Base-by-base conservation (phyloP, 2,888 invertebrate species). In the Ariolimax columbianus region DNA sequence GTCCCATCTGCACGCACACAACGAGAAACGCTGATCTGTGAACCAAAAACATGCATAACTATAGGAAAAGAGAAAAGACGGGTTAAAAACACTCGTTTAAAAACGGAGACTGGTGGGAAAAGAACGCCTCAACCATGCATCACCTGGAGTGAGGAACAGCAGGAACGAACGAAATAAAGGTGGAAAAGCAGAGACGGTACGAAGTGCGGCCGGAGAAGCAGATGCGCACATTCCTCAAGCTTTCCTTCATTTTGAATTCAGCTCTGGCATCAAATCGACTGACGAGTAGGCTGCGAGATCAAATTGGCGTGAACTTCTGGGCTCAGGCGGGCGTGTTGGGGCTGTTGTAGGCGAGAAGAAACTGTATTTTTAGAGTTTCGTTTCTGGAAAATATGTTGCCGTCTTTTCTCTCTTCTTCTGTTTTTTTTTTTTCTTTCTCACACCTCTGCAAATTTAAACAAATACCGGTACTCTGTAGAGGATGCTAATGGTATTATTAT, bases 131-230 rank as follows among this genome's bases (percentile, higher is more conserved):
- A 0, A 26, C 40, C 23, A 6, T 40, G 66, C 68, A 68, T 79
- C 79, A 79, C 79, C 79, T 70, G 72, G 81, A 47, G 73, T 73
- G 83, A 83, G 59, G 43, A 70, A 66, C 43, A 43, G 36, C 30
- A 47, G 70, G 33, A 83, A 33, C 23, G 38, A 77, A 38, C 36
- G 30, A 55, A 43, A 66, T 43, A 40, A 63, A 6, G 75, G 26
- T 38, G 43, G 59, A 59, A 43, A 72, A 2, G 0, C 0, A 19
- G 30, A 38, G 19, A 19, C 59, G 30, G 40, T 30, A 36, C 47
- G 68, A 19, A n/a, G 70, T 17, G 30, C 17, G 36, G 38, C 30
- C 26, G 38, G 9, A 38, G 72, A 33, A 55, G 38, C 40, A 38
- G 59, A 70, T 55, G 55, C n/a, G n/a, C 26, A 55, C 40, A 72